These are phyloP conservation scores for Chrysaora quinquecirrha DNA, from an alignment of 30 jellyfish, hydroid and myxozoan genomes.

Conservation along the genomic window DNA sequence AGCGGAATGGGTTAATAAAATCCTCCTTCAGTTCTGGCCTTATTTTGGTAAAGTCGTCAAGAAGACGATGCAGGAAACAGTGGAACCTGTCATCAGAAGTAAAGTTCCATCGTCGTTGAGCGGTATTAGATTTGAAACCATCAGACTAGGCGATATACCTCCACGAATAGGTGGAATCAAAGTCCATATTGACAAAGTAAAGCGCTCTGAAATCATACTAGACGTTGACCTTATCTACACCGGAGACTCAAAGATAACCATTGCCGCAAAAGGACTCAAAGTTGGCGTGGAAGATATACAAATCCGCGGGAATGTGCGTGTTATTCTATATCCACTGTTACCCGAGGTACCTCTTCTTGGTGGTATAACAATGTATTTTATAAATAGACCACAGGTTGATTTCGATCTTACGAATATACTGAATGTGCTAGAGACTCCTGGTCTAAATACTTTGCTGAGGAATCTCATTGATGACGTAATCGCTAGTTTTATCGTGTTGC, in stretches of 20 bases:
- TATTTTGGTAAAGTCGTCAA: constrained; percentile 50
- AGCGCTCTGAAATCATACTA: constrained; percentile 64
- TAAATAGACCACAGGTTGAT: constrained; percentile 65
- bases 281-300: constrained; percentile 77
- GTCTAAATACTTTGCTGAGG: constrained; percentile 49
- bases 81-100: constrained; percentile 64
- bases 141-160: constrained; percentile 69
- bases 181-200: constrained; percentile 51
- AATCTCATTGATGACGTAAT: constrained; percentile 54
- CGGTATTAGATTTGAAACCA: constrained; percentile 70
- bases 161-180: constrained; percentile 81
- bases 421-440: constrained; percentile 81
- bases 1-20: constrained; percentile 77
- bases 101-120: constrained; percentile 66
- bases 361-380: constrained; percentile 67
- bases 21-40: constrained; percentile 80
- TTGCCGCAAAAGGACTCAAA: constrained; percentile 67
- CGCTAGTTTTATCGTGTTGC: constrained; percentile 70
- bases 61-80: constrained; percentile 42
- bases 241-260: constrained; percentile 68
- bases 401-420: constrained; percentile 66
- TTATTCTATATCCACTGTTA: constrained; percentile 51
- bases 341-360: constrained; percentile 74
- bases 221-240: constrained; percentile 74
- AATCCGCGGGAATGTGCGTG: constrained; percentile 70